phyloP scores from a whole-genome alignment of 2,797 vertebrate genomes.

The Tamandua tetradactyla region DNA sequence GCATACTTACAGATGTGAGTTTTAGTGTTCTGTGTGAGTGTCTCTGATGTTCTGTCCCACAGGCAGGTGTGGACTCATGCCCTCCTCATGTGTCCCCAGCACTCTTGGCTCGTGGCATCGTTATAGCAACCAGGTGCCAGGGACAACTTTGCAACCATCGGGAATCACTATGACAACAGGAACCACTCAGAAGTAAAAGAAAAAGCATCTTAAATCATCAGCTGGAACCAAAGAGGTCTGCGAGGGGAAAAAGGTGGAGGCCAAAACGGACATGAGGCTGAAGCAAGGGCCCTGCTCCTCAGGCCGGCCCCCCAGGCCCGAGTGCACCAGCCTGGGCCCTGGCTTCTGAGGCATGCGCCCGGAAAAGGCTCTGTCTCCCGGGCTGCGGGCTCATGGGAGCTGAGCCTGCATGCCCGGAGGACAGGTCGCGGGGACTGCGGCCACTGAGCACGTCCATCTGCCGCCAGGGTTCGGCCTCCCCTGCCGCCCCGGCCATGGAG shows the following conservation, averaged over 20 bases:
- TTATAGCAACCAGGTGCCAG: slow-evolving; percentile 86
- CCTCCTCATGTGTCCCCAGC: slow-evolving; percentile 80
- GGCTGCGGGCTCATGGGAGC: too few relatives aligned
- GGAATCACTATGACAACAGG: slow-evolving; percentile 88
- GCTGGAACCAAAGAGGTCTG: slow-evolving; percentile 79
- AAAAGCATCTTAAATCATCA: slow-evolving; percentile 81
- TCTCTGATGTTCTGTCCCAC: slow-evolving; percentile 74
- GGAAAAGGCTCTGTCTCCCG: too few relatives aligned
- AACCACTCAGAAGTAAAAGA: slow-evolving; percentile 82
- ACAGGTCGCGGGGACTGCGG: too few relatives aligned
- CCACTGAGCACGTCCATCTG: too few relatives aligned
- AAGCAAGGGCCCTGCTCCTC: too few relatives aligned
- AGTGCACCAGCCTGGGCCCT: too few relatives aligned
- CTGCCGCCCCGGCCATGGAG: too few relatives aligned
- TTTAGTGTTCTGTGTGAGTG: slow-evolving; percentile 64
- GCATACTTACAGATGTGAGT: not conserved
- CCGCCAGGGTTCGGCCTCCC: too few relatives aligned
- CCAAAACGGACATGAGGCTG: slow-evolving; percentile 70
- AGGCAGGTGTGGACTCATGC: slow-evolving; percentile 79
- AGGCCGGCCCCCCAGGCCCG: too few relatives aligned
- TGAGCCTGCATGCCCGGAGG: too few relatives aligned
- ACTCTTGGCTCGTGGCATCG: slow-evolving; percentile 83
- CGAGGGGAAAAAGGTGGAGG: slow-evolving; percentile 66
- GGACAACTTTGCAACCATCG: slow-evolving; percentile 85
- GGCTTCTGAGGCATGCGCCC: too few relatives aligned